These are phyloP conservation scores for Fragum fragum DNA, from an alignment of 2,888 invertebrate species.

Conservation along the genomic window DNA sequence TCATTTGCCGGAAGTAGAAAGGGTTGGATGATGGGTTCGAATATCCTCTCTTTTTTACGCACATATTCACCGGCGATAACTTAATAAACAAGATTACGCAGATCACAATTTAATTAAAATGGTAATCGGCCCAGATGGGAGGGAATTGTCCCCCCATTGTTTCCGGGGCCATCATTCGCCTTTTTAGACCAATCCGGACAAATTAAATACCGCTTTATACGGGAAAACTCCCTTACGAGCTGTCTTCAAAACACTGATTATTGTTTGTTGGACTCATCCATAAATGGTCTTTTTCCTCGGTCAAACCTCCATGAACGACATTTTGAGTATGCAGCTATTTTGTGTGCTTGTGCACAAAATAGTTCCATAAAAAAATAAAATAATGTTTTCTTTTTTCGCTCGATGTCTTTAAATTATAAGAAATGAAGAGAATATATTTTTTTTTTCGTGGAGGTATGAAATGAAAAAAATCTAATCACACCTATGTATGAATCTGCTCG, in stretches of 20 bases:
- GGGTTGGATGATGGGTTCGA: conserved; percentile 54
- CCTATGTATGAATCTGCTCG: too few relatives aligned
- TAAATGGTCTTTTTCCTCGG: neutral
- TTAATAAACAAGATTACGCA: conserved; percentile 67
- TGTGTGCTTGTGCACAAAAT: too few relatives aligned
- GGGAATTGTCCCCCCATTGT: conserved; percentile 28
- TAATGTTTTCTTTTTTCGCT: too few relatives aligned
- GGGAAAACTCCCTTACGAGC: conserved; percentile 37
- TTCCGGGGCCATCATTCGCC: neutral
- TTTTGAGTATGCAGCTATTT: too few relatives aligned
- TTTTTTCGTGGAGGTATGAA: too few relatives aligned
- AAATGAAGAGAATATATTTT: too few relatives aligned
- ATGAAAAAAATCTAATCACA: too few relatives aligned
- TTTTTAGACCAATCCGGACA: conserved; percentile 49
- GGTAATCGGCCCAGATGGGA: conserved; percentile 70
- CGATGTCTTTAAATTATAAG: too few relatives aligned
- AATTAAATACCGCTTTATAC: conserved; percentile 67
- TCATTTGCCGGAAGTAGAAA: neutral
- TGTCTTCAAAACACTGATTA: conserved; percentile 54
- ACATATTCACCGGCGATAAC: conserved; percentile 60
- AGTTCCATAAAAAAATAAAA: too few relatives aligned
- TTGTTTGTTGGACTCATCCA: neutral
- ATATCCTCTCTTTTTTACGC: conserved; percentile 54
- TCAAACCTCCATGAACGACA: too few relatives aligned
- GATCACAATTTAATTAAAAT: conserved; percentile 73